These are phyloP conservation scores for Cichladusa arquata DNA, from an alignment of 2,113 vertebrate genomes.

Conservation along the genomic window DNA sequence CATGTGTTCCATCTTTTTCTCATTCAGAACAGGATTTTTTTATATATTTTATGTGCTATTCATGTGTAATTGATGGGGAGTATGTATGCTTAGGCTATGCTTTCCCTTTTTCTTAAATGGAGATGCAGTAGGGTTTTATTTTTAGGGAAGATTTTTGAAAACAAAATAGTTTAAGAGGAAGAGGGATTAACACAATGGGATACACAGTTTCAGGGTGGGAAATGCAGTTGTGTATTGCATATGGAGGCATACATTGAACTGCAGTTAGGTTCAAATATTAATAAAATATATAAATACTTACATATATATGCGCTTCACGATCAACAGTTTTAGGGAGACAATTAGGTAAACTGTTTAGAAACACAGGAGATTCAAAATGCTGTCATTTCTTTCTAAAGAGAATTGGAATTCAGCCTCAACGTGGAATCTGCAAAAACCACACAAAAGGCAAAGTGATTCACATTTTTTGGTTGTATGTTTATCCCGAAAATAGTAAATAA, in stretches of 20 bases:
- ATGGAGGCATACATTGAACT: background rate
- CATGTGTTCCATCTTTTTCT: background rate
- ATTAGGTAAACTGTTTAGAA: background rate
- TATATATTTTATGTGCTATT: background rate
- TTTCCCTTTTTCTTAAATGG: background rate
- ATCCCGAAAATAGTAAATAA: background rate
- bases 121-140: background rate
- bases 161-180: background rate
- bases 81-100: background rate
- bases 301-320: background rate
- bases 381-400: background rate
- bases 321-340: background rate
- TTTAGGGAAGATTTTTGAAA: background rate
- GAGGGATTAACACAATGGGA: background rate
- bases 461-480: background rate
- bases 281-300: background rate
- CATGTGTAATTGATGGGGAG: background rate
- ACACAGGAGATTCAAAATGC: background rate
- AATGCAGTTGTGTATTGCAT: background rate
- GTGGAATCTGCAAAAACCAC: background rate
- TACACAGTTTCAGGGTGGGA: background rate
- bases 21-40: background rate
- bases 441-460: background rate
- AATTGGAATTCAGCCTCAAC: background rate
- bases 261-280: background rate